Base-by-base conservation (phyloP, 2,888 invertebrate species). In the Cheilosia variabilis region DNA sequence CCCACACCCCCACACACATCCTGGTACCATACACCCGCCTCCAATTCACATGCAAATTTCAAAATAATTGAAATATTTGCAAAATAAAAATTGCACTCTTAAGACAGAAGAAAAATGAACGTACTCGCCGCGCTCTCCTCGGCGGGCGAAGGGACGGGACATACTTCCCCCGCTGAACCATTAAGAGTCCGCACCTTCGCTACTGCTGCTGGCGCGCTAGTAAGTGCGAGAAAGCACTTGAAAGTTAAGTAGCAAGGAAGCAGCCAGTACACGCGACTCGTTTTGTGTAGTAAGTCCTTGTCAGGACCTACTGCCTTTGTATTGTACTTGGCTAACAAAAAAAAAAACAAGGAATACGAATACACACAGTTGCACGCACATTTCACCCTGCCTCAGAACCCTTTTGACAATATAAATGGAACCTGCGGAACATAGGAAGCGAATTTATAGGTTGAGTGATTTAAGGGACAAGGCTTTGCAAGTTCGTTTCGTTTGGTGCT, bases 371-470 rank as follows among this genome's bases (percentile, higher is more conserved):
- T 71, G 58, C 57, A 82, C 71, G 71, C 76, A 81, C 52, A 76
- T 57, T 69, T 53, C 13, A 2, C 22, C 45, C 57, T 1, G 27
- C 1, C n/a, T 55, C 37, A 58, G 66, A 79, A 79, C 66, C 78
- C 78, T 71, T 78, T 78, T 57, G 34, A 31, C 47, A 24, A n/a
- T 31, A 31, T 31, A 63, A 34, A 37, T 37, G 53, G 71, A 60
- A 66, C 60, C 57, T 52, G 68, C 52, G 13, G 27, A 53, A 77
- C 77, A 75, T 75, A 69, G 75, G 73, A 78, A 83, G 73, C 78
- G 37, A 78, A 83, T 83, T 83, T 83, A 83, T 78, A 78, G 83
- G 72, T 83, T 78, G 78, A 83, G 78, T 83, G 83, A 83, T 83
- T 83, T 73, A 83, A 83, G 78, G 78, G 68, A 83, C 78, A 24